Evolutionary conservation across 2,888 invertebrate species (phyloP).

Genomic region (Zele albiditarsus): DNA sequence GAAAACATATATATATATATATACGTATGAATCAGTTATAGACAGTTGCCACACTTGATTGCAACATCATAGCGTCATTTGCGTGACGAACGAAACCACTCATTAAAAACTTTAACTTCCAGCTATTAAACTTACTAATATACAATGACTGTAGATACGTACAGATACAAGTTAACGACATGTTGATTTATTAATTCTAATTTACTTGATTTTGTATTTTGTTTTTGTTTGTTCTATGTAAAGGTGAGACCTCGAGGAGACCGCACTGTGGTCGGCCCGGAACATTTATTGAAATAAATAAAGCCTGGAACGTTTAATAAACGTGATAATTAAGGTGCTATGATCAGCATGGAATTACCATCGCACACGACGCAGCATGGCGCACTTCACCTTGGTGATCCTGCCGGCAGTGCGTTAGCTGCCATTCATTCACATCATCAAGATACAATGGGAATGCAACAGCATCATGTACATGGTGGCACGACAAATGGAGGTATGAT

Average conservation of each 20-base stretch:
- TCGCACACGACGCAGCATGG: constrained; percentile 69
- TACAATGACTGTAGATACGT: not conserved
- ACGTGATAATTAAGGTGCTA: constrained; percentile 60
- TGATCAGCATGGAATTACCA: constrained; percentile 72
- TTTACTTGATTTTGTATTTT: constrained; percentile 7
- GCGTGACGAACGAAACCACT: constrained; percentile 19
- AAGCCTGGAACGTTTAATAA: not conserved
- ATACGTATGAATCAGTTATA: constrained; percentile 18
- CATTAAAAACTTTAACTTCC: constrained; percentile 10
- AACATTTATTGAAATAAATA: not conserved
- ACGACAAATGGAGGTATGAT: constrained; percentile 69
- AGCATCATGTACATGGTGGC: constrained; percentile 67
- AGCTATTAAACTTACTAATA: not conserved
- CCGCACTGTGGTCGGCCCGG: not conserved
- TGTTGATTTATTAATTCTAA: not conserved
- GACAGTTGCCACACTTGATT: constrained; percentile 14
- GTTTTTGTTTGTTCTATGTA: not conserved
- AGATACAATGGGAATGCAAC: constrained; percentile 64
- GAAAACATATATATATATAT: not conserved
- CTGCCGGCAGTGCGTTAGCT: constrained; percentile 64
- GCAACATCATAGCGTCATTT: not conserved
- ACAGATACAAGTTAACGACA: not conserved
- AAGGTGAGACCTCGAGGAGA: not conserved
- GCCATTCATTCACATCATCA: constrained; percentile 69
- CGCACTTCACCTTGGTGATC: constrained; percentile 68